Percentiles rank a stretch among this genome's conserved stretches.
Evolutionary conservation across 2,888 invertebrate genomes (phyloP).

Genomic region (Volucella bombylans): DNA sequence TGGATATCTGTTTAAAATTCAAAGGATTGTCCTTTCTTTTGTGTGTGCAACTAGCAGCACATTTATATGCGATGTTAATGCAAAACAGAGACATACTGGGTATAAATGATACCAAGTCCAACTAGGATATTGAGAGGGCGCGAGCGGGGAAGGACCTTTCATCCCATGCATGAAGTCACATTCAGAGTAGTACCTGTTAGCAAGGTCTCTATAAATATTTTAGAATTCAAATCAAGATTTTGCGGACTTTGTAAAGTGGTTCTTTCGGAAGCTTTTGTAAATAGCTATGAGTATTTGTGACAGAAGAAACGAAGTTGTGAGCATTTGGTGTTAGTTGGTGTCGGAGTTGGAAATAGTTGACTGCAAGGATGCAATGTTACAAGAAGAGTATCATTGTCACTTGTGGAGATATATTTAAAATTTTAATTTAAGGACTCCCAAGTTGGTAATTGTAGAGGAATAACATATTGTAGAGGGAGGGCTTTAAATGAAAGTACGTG

Average conservation of each 20-base stretch:
- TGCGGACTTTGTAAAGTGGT: conserved; percentile 60
- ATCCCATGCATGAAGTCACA: conserved; percentile 60
- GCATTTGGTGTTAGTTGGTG: conserved; percentile 68
- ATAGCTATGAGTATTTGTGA: conserved; percentile 53
- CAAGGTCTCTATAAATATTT: conserved; percentile 80
- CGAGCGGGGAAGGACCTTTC: conserved; percentile 35
- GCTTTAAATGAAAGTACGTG: neutral
- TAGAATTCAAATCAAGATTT: conserved; percentile 82
- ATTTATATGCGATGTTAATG: conserved; percentile 73
- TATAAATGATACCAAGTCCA: conserved; percentile 56
- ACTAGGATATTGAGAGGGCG: neutral
- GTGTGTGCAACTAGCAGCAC: conserved; percentile 72
- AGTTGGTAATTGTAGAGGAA: conserved; percentile 14
- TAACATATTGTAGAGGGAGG: neutral
- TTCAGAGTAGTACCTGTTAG: conserved; percentile 62
- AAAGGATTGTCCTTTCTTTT: conserved; percentile 72
- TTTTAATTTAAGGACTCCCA: conserved; percentile 54
- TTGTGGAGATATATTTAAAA: conserved; percentile 45
- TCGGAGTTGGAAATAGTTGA: conserved; percentile 26
- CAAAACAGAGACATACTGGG: conserved; percentile 64
- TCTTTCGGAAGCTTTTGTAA: conserved; percentile 34
- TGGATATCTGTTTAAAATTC: conserved; percentile 72
- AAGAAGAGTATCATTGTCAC: conserved; percentile 43
- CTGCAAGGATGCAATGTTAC: conserved; percentile 32
- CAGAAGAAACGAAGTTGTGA: conserved; percentile 60